These are phyloP conservation scores for Osmoderma eremita DNA, from an alignment of 2,888 invertebrate genomes.

Conservation along the genomic window DNA sequence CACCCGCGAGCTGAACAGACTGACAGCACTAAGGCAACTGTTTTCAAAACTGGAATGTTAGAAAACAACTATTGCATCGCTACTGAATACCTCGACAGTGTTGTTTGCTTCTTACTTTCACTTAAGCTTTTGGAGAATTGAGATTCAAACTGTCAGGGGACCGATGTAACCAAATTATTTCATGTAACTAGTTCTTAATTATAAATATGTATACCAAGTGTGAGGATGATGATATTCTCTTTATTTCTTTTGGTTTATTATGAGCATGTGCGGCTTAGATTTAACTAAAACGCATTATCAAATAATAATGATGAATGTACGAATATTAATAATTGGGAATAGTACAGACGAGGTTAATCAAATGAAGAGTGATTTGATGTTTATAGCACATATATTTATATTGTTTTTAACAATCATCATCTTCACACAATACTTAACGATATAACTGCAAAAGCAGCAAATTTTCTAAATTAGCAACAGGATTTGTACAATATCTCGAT, in stretches of 20 bases:
- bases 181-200: slow-evolving; percentile 37
- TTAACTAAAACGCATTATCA: background rate
- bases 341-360: slow-evolving; percentile 1
- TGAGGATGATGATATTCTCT: slow-evolving; percentile 37
- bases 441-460: slow-evolving; percentile 53
- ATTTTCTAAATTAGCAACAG: slow-evolving; percentile 63
- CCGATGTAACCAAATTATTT: slow-evolving; percentile 44
- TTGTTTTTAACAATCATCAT: slow-evolving; percentile 37
- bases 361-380: slow-evolving; percentile 5
- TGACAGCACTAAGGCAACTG: slow-evolving; percentile 64
- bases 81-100: slow-evolving; percentile 50
- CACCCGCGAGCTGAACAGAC: slow-evolving; percentile 52
- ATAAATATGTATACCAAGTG: slow-evolving; percentile 29
- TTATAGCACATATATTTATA: slow-evolving; percentile 20
- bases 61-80: slow-evolving; percentile 61
- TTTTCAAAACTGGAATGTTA: slow-evolving; percentile 64
- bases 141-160: slow-evolving; percentile 55
- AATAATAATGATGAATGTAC: slow-evolving; percentile 14
- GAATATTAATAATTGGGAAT: slow-evolving; percentile 12
- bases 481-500: slow-evolving; percentile 62
- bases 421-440: slow-evolving; percentile 44
- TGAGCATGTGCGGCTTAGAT: slow-evolving; percentile 5
- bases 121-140: slow-evolving; percentile 42
- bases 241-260: slow-evolving; percentile 42
- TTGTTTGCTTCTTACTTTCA: slow-evolving; percentile 40